A percentile compares a stretch with the other conserved stretches of the same genome.
Evolutionary conservation across 2,113 vertebrate genomes (phyloP).

Genomic region (Megalops atlanticus): DNA sequence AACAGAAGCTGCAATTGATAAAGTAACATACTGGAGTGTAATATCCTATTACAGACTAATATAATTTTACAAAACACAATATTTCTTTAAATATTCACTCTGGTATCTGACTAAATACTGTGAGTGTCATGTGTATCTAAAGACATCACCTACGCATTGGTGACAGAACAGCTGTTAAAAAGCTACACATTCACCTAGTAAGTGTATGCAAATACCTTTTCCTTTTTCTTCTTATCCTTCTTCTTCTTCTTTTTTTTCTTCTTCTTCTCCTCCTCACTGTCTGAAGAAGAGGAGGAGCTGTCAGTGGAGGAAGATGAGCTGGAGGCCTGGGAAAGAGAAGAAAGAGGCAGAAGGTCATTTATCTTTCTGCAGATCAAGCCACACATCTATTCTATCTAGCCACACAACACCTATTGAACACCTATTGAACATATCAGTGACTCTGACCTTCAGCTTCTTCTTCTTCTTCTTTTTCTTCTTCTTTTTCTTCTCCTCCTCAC

Average conservation of each 20-base stretch:
- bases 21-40: no score
- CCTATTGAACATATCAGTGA: no score
- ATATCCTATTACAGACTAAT: no score
- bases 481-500: constrained; percentile 26
- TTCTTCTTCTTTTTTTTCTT: constrained; percentile 49
- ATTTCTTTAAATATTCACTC: no score
- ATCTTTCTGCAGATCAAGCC: no score
- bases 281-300: constrained; percentile 31
- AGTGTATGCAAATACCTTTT: neutral
- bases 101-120: no score
- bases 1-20: no score
- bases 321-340: constrained; percentile 43
- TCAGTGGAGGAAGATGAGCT: constrained; percentile 57
- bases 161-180: neutral
- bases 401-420: no score
- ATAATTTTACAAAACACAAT: no score
- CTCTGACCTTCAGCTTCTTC: constrained; percentile 11
- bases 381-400: no score
- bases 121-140: no score
- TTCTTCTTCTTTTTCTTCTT: constrained; percentile 25
- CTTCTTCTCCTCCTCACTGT: constrained; percentile 52
- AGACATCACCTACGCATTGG: no score
- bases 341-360: neutral
- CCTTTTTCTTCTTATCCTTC: constrained; percentile 29
- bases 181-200: neutral